Evolutionary conservation across 2,113 vertebrate species (phyloP).

Genomic region (Xyliphius kryptos): DNA sequence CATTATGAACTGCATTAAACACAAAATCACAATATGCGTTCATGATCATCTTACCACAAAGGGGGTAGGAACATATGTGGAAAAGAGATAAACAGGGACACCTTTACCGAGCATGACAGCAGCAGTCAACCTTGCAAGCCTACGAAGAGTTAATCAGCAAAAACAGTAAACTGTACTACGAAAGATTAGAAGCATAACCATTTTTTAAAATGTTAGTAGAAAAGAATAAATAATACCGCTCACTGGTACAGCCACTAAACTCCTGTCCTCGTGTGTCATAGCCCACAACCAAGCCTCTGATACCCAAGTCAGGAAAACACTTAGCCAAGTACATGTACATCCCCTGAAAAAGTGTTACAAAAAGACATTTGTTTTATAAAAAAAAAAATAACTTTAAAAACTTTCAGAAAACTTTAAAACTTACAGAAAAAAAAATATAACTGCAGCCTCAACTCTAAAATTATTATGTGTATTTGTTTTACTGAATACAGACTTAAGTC

Average conservation of each 20-base stretch:
- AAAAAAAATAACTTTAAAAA: too few relatives aligned
- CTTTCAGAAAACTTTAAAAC: too few relatives aligned
- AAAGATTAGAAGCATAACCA: too few relatives aligned
- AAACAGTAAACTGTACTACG: too few relatives aligned
- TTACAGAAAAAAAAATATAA: too few relatives aligned
- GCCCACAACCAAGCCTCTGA: slow-evolving; percentile 85
- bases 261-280: slow-evolving; percentile 87
- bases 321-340: slow-evolving; percentile 79
- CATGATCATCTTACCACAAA: slow-evolving; percentile 79
- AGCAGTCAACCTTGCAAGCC: slow-evolving; percentile 82
- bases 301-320: slow-evolving; percentile 73
- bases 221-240: slow-evolving; percentile 63
- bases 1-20: neutral
- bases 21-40: neutral
- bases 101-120: slow-evolving; percentile 81
- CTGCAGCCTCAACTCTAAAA: too few relatives aligned
- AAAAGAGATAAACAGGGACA: slow-evolving; percentile 83
- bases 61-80: slow-evolving; percentile 84
- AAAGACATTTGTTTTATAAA: neutral
- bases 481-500: too few relatives aligned
- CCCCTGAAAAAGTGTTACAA: slow-evolving; percentile 69
- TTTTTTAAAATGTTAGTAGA: too few relatives aligned
- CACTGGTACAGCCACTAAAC: slow-evolving; percentile 86
- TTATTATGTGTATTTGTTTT: too few relatives aligned
- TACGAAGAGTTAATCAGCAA: slow-evolving; percentile 38